Conservation (phyloP, 2,888 invertebrate genomes). For the Drosophila siamana region DNA sequence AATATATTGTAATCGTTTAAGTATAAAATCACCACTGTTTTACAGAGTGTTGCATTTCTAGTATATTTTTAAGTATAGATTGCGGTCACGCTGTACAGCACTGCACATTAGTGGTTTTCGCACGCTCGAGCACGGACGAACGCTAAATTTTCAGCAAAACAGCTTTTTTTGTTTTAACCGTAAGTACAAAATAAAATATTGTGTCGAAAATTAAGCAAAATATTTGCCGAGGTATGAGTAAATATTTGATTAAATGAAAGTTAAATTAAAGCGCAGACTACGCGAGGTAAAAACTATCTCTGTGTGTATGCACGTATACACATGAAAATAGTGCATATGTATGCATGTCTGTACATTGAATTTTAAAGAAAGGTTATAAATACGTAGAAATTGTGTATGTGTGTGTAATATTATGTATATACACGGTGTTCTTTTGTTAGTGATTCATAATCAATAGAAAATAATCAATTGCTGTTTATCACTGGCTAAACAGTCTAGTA, state of each 20-base stretch:
- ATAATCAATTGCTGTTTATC: constrained; percentile 32
- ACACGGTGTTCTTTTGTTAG: constrained; percentile 14
- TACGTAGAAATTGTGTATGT: constrained; percentile 30
- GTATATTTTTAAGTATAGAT: not conserved
- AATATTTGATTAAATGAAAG: not conserved
- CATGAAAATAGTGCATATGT: not conserved
- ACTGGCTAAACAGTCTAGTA: constrained; percentile 15
- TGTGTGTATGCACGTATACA: constrained; percentile 14
- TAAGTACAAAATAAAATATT: constrained; percentile 72
- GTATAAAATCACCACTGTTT: not conserved
- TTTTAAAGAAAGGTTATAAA: constrained; percentile 57
- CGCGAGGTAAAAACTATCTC: not conserved
- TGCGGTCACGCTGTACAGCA: constrained; percentile 15
- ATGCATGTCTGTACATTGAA: constrained; percentile 19
- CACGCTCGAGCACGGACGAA: constrained; percentile 46
- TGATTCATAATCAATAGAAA: constrained; percentile 56
- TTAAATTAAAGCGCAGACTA: not conserved
- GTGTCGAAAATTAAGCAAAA: not conserved
- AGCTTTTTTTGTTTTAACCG: constrained; percentile 85
- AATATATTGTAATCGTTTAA: not conserved
- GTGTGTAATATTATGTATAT: constrained; percentile 6
- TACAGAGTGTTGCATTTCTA: not conserved
- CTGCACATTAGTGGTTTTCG: constrained; percentile 47
- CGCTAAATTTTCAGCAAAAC: constrained; percentile 80
- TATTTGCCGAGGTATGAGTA: not conserved